These are phyloP conservation scores for Tridacna gigas DNA, from an alignment of 2,888 invertebrate genomes.

Conservation along the genomic window DNA sequence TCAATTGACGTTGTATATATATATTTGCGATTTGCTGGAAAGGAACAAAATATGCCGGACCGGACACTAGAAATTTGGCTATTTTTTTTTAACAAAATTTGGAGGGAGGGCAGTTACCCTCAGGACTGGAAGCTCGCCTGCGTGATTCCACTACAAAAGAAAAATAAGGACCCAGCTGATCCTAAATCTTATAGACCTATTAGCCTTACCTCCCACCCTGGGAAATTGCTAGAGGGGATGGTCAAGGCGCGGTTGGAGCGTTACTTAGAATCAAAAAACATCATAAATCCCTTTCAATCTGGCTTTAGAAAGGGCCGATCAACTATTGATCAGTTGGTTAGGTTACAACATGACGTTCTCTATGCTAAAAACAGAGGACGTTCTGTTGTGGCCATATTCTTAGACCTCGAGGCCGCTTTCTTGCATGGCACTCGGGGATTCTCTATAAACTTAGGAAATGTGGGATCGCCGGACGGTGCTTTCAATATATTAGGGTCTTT, in stretches of 20 bases:
- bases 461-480: constrained; percentile 33
- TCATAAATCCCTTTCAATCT: no score
- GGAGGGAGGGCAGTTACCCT: constrained; percentile 7
- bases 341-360: no score
- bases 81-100: constrained; percentile 4
- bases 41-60: not conserved
- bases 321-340: constrained; percentile 15
- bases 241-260: constrained; percentile 15
- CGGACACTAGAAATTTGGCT: not conserved
- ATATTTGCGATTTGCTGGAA: no score
- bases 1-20: no score
- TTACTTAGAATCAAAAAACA: constrained; percentile 19
- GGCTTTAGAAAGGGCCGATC: constrained; percentile 19
- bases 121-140: constrained; percentile 28
- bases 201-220: no score
- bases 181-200: no score
- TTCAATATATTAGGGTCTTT: constrained; percentile 29
- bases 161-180: no score
- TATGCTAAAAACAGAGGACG: no score
- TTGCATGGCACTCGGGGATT: no score
- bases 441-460: no score
- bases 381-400: constrained; percentile 16
- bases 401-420: constrained; percentile 24
- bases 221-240: constrained; percentile 27
- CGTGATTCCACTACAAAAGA: constrained; percentile 33